Evolutionary conservation across 1,140 invertebrate genomes (phyloP).

Genomic region (Nephotettix cincticeps): DNA sequence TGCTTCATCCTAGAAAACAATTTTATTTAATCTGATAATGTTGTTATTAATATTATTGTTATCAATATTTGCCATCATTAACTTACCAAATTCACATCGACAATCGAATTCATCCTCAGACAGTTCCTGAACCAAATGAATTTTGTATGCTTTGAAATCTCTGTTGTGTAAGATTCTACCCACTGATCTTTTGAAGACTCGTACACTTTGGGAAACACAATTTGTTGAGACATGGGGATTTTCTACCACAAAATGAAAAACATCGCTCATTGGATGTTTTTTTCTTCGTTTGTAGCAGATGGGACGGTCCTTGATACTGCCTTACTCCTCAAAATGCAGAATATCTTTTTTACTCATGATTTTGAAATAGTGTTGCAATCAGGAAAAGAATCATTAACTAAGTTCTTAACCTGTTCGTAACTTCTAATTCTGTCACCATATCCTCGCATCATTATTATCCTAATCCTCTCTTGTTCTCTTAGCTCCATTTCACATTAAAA

Average conservation of each 20-base stretch:
- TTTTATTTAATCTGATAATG: constrained; percentile 9
- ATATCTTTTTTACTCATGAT: background rate
- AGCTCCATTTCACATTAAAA: background rate
- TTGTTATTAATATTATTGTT: background rate
- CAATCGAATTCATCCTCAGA: constrained; percentile 5
- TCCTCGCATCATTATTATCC: background rate
- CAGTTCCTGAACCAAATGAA: background rate
- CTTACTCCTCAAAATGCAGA: background rate
- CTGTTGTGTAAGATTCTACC: background rate
- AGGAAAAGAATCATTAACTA: background rate
- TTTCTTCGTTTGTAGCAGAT: background rate
- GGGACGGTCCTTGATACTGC: constrained; percentile 5
- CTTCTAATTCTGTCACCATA: constrained; percentile 1
- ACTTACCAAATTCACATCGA: background rate
- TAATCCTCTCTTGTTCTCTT: background rate
- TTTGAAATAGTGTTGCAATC: background rate
- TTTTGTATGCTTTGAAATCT: background rate
- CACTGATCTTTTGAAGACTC: background rate
- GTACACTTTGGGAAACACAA: background rate
- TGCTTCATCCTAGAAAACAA: constrained; percentile 17
- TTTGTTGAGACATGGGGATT: constrained; percentile 8
- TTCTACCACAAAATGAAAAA: background rate
- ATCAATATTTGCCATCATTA: constrained; percentile 5
- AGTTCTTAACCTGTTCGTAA: background rate
- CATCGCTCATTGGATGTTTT: background rate